Conservation (phyloP, 2,888 invertebrate genomes). For the Amiota communis region DNA sequence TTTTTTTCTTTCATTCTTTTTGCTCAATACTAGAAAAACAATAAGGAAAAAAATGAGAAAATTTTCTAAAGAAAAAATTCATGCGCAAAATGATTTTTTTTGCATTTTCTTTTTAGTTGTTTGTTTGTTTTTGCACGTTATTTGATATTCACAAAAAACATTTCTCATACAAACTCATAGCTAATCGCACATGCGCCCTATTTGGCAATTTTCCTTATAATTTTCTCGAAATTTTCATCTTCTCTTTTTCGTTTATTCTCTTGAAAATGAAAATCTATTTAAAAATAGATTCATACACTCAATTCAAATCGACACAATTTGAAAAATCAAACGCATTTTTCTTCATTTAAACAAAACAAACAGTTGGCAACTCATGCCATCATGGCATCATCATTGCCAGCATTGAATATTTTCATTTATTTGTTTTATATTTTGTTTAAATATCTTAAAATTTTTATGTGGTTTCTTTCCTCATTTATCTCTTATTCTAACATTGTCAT, state of each 20-base stretch:
- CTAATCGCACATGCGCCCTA: conserved; percentile 35
- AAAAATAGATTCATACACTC: conserved; percentile 55
- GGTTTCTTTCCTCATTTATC: too few species aligned
- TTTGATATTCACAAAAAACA: conserved; percentile 41
- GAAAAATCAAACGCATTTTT: too few species aligned
- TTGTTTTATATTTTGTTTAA: neutral
- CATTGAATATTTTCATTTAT: neutral
- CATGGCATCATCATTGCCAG: conserved; percentile 50
- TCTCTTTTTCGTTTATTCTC: conserved; percentile 37
- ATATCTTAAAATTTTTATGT: too few species aligned
- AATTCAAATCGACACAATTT: too few species aligned
- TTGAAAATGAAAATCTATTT: conserved; percentile 44
- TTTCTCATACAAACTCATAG: neutral
- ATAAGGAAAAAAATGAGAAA: too few species aligned
- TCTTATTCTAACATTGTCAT: too few species aligned
- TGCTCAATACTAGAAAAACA: neutral
- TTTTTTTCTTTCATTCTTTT: neutral
- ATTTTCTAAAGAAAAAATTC: neutral
- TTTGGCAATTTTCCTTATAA: conserved; percentile 39
- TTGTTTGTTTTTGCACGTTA: conserved; percentile 31
- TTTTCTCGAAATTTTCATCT: conserved; percentile 51
- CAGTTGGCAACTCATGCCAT: conserved; percentile 40
- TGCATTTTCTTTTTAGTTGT: neutral
- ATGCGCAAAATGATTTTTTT: conserved; percentile 1
- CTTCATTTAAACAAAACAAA: neutral